Conservation (phyloP, 2,797 vertebrate genomes). For the Vultur gryphus region DNA sequence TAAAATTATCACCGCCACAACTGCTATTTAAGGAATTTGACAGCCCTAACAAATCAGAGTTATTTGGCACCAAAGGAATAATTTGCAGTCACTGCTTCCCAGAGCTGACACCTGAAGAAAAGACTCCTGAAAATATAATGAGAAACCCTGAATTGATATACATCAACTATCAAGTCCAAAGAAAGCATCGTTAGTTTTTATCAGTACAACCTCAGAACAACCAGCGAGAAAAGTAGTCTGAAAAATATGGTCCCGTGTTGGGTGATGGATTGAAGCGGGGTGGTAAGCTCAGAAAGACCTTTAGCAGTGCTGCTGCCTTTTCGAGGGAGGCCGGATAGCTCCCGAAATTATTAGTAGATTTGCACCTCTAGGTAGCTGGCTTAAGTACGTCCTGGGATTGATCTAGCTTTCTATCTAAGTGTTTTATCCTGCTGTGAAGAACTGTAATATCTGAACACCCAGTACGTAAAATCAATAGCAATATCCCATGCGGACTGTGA, state of each 20-base stretch:
- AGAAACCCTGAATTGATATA: background rate
- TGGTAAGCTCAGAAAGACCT: background rate
- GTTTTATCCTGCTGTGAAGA: background rate
- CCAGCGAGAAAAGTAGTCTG: background rate
- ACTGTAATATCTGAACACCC: background rate
- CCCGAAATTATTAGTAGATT: background rate
- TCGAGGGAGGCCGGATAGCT: background rate
- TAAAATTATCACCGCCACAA: background rate
- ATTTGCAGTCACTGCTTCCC: background rate
- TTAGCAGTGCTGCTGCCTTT: background rate
- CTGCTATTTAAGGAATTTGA: background rate
- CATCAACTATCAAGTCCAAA: background rate
- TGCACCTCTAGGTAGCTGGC: background rate
- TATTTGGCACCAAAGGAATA: background rate
- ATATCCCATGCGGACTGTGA: rapidly evolving
- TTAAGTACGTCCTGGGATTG: background rate
- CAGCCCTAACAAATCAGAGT: background rate
- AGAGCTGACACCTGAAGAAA: background rate
- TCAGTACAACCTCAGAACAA: background rate
- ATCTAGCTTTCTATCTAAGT: background rate
- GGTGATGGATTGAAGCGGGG: background rate
- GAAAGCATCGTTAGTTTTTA: background rate
- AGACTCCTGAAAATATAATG: background rate
- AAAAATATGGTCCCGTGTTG: background rate
- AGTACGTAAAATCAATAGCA: background rate